Percentiles rank a stretch among this genome's conserved stretches.
phyloP scores from a whole-genome alignment of 2,113 vertebrate species.

The Anoplopoma fimbria region DNA sequence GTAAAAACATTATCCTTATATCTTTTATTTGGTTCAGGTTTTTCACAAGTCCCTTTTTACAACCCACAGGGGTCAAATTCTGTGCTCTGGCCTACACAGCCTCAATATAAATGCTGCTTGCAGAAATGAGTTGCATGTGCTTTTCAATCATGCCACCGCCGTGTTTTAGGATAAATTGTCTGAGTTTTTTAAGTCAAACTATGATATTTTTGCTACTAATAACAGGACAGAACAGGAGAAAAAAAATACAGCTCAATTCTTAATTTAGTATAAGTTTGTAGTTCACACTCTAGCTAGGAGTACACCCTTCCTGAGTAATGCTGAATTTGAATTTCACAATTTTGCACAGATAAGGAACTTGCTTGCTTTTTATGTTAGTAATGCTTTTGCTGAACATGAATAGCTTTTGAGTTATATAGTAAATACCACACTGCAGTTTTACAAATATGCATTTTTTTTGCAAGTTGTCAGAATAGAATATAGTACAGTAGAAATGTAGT shows the following conservation, averaged over 20 bases:
- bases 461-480: background rate
- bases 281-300: background rate
- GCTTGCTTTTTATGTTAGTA: background rate
- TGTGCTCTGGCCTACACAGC: slow-evolving; percentile 44
- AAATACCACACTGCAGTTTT: background rate
- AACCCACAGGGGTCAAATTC: slow-evolving; percentile 53
- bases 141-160: slow-evolving; percentile 57
- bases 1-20: slow-evolving; percentile 72
- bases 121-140: slow-evolving; percentile 68
- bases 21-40: slow-evolving; percentile 70
- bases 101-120: slow-evolving; percentile 67
- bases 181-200: slow-evolving; percentile 42
- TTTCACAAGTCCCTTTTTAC: slow-evolving; percentile 64
- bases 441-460: background rate
- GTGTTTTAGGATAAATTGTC: slow-evolving; percentile 50
- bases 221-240: slow-evolving; percentile 28
- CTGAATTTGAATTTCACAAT: background rate
- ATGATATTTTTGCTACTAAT: slow-evolving; percentile 25
- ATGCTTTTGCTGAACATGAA: background rate
- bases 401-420: background rate
- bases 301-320: background rate
- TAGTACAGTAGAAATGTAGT: background rate
- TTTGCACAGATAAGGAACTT: background rate
- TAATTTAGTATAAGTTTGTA: background rate
- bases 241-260: slow-evolving; percentile 18